Percentiles rank a stretch among this genome's conserved stretches.
Evolutionary conservation across 2,797 vertebrate species (phyloP).

Genomic region (Girardinus metallicus): DNA sequence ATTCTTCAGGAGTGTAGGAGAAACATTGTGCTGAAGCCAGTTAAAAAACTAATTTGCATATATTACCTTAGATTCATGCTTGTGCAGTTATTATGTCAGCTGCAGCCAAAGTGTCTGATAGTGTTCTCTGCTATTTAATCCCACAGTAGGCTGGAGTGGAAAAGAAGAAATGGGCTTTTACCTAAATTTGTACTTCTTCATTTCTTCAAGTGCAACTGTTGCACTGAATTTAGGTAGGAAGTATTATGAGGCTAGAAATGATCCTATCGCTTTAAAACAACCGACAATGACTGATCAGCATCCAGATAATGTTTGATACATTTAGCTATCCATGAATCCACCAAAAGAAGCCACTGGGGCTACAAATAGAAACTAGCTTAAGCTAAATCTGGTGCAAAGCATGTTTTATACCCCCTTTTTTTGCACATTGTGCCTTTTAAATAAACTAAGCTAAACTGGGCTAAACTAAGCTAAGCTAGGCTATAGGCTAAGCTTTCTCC

Average conservation of each 20-base stretch:
- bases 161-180: not conserved
- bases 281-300: slow-evolving; percentile 14
- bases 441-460: no score
- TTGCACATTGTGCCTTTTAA: no score
- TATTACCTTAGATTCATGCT: slow-evolving; percentile 23
- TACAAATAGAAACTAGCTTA: no score
- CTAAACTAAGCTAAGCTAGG: no score
- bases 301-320: slow-evolving; percentile 27
- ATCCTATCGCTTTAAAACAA: not conserved
- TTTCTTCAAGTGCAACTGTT: not conserved
- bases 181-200: not conserved
- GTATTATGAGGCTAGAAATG: not conserved
- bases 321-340: slow-evolving; percentile 6
- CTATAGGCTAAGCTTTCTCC: not conserved
- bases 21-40: slow-evolving; percentile 21
- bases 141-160: not conserved
- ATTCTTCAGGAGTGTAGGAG: slow-evolving; percentile 5
- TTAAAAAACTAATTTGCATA: slow-evolving; percentile 33
- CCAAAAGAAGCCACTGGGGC: no score
- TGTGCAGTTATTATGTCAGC: slow-evolving; percentile 12
- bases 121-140: slow-evolving; percentile 29
- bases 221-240: not conserved
- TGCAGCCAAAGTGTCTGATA: slow-evolving; percentile 21
- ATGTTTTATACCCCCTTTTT: no score
- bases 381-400: no score